A percentile compares a stretch with the other conserved stretches of the same genome.
Evolutionary conservation across 64 coral and sea anemone species (phyloP).

Genomic region (Porites lutea): DNA sequence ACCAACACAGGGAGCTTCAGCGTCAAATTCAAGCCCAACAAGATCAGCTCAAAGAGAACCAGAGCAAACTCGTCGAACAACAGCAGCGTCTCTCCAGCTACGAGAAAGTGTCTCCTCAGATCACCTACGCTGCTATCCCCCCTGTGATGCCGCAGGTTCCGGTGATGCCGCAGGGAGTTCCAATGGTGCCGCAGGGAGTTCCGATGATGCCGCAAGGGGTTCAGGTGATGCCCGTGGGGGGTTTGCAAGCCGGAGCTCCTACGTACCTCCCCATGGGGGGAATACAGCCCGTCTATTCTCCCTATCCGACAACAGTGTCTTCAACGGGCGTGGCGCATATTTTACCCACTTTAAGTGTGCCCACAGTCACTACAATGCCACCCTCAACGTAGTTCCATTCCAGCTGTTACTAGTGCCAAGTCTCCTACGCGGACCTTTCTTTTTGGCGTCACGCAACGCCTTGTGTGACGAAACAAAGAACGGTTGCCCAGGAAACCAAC

Average conservation of each 20-base stretch:
- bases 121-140: slow-evolving; percentile 21
- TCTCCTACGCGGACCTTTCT: too few relatives aligned
- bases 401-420: neutral
- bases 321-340: slow-evolving; percentile 36
- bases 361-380: neutral
- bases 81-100: slow-evolving; percentile 45
- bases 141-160: neutral
- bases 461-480: too few relatives aligned
- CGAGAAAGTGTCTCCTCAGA: neutral
- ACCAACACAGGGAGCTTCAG: slow-evolving; percentile 78
- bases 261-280: slow-evolving; percentile 50
- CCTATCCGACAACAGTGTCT: slow-evolving; percentile 35
- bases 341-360: neutral
- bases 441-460: too few relatives aligned
- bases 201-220: neutral
- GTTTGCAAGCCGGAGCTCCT: neutral
- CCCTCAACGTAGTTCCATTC: neutral
- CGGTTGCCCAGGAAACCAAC: too few relatives aligned
- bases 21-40: slow-evolving; percentile 83
- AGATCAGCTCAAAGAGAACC: slow-evolving; percentile 73
- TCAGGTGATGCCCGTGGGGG: slow-evolving; percentile 30
- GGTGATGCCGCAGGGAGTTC: slow-evolving; percentile 14
- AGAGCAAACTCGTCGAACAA: slow-evolving; percentile 61
- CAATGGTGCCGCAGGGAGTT: neutral
- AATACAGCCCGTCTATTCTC: slow-evolving; percentile 9